Conservation (phyloP, 2,888 invertebrate genomes). For the Metacarcinus magister region DNA sequence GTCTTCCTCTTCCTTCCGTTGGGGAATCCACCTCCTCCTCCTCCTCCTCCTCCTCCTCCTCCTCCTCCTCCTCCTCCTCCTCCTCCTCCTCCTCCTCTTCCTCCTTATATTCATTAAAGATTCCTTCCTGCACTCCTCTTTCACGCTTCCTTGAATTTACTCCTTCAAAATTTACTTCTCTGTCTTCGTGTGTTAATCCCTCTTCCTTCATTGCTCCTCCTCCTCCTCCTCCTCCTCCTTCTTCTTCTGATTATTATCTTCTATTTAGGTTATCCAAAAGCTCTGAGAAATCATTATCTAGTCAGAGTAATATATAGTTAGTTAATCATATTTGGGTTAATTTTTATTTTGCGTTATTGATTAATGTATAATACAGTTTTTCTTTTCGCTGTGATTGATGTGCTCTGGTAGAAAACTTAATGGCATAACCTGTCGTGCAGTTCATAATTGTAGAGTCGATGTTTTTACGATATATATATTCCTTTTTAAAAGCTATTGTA, state of each 20-base stretch:
- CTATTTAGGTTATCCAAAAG: background rate
- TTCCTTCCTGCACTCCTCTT: background rate
- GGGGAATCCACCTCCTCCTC: background rate
- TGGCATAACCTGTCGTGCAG: no score
- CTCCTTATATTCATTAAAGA: background rate
- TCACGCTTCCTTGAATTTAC: background rate
- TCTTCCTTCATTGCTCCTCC: background rate
- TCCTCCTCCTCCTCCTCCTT: no score
- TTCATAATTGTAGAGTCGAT: no score
- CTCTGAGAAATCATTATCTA: background rate
- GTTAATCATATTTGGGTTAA: background rate
- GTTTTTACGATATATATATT: no score
- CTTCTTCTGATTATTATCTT: background rate
- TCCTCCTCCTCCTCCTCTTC: background rate
- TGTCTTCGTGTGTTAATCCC: background rate
- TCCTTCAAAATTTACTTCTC: no score
- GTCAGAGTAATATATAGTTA: background rate
- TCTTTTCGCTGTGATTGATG: no score
- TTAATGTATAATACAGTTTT: background rate
- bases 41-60: background rate
- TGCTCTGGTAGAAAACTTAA: no score
- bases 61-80: background rate
- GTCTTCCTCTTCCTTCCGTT: conserved; percentile 49
- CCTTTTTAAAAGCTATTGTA: no score
- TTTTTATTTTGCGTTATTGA: background rate